Evolutionary conservation across 2,113 vertebrate genomes (phyloP), one percentile per base, ranked within the genome.

Genomic region (Tichodroma muraria): DNA sequence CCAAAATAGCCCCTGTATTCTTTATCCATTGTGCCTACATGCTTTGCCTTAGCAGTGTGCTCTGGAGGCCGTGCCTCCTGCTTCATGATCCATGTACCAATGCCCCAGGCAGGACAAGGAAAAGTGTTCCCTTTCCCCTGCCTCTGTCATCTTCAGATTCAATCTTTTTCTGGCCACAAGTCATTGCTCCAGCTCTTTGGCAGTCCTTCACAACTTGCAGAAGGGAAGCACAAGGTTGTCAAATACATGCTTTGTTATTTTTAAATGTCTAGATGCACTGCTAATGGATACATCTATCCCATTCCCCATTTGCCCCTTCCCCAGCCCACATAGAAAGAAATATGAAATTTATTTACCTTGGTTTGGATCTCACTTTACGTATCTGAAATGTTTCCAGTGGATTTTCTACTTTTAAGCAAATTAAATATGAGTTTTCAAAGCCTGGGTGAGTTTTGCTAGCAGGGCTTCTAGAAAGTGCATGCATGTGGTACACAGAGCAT

Each of bases 21-120:
- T 70, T 78, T 25, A 70, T 35, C 17, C 60, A 14, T 49, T 37
- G 8, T 30, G 31, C 14, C 70, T 35, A 33, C 16, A 21, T 37
- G 37, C 50, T 80, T 50, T 82, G 28, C 38, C 30, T 44, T 15
- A 69, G 78, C 47, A 25, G 21, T 6, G 13, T 56, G 60, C 45
- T 80, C 40, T 61, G 50, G 24, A 59, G 44, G 52, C 30, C 0
- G 0, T 22, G 16, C 21, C 45, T 79, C 35, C 38, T 71, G 64
- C 68, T 85, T 69, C 33, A 10, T 4, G 3, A 31, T 30, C 35
- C 0, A 0, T 0, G 1, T 12, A 28, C 30, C 3, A 3, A 35
- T 64, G 37, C 8, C 59, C 4, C 18, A 21, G 40, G 53, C 42
- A 84, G 61, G 49, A 35, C 59, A 72, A 82, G 49, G 37, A 38